phyloP scores from a whole-genome alignment of 2,113 vertebrate genomes.

The Megaleporinus macrocephalus region DNA sequence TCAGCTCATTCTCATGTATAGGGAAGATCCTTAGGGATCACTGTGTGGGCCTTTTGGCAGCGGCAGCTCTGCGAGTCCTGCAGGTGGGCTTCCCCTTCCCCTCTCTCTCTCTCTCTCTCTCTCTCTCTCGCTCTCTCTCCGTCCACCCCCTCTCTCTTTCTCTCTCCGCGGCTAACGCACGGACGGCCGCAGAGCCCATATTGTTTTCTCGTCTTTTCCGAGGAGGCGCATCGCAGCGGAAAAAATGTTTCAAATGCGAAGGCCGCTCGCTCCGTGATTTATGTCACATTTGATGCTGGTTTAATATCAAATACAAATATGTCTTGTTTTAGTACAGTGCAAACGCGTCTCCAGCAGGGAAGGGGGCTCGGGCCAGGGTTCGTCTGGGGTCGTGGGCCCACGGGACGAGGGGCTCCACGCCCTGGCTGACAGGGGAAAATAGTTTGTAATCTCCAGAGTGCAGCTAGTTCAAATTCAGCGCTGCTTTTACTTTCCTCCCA shows the following conservation, averaged over 20 bases:
- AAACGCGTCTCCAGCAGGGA: conserved; percentile 62
- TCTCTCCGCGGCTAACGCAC: conserved; percentile 53
- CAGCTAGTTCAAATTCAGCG: conserved; percentile 74
- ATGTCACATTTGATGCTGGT: conserved; percentile 70
- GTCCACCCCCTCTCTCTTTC: conserved; percentile 13
- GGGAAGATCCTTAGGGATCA: conserved; percentile 49
- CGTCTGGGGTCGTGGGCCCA: conserved; percentile 58
- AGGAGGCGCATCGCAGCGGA: conserved; percentile 42
- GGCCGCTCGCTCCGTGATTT: conserved; percentile 64
- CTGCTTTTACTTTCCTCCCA: conserved; percentile 76
- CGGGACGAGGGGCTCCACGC: conserved; percentile 63
- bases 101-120: conserved; percentile 16
- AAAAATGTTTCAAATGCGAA: conserved; percentile 60
- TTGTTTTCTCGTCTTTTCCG: conserved; percentile 64
- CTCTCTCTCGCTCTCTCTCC: conserved; percentile 55
- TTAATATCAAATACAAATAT: conserved; percentile 74
- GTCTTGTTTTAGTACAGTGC: conserved; percentile 71
- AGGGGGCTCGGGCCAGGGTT: conserved; percentile 60
- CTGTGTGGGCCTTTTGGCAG: conserved; percentile 63
- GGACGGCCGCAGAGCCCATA: conserved; percentile 55
- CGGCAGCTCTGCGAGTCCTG: conserved; percentile 51
- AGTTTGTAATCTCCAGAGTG: conserved; percentile 75
- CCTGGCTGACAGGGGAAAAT: conserved; percentile 75
- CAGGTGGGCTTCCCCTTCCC: conserved; percentile 71
- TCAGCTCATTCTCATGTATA: conserved; percentile 70